Base-by-base conservation (phyloP, 2,797 vertebrate genomes). In the Ctenopoma multispine region DNA sequence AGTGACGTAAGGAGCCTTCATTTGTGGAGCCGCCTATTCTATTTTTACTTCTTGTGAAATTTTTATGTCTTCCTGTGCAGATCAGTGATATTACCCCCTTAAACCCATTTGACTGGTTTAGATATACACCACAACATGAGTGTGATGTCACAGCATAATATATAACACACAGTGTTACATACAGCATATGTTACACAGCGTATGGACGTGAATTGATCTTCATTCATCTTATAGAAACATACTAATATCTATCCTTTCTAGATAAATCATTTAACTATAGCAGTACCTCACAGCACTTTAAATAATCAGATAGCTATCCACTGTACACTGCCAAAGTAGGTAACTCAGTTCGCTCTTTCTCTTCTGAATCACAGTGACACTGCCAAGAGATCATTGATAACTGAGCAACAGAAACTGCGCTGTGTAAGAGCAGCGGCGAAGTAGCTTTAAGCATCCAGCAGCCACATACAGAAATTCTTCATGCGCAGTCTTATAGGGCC, bases 1-100 rank as follows among this genome's bases (percentile, higher is more conserved):
- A 62, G 61, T 63, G 61, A 67, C 63, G 67, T 69, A 73, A 63
- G 24, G 62, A 47, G 55, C 51, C 51, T 43, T 41, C 27, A 43
- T 7, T 70, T 2, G 29, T 54, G 68, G 58, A 75, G 51, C 63
- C 36, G 62, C 75, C 49, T 20, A 20, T 66, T 82, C 83, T 90
- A 86, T 91, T 91, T 92, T 86, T 91, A 89, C 75, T 79, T 82
- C 80, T 77, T 72, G 72, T 85, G 79, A 89, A 90, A 86, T 78
- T 82, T 60, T 63, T 13, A 90, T 89, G 72, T 85, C 67, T 80
- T 82, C 67, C 68, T 77, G 62, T 79, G 71, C 79, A 81, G 84
- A 89, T 84, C 77, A 69, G 62, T 64, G 63, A 56, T 55, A 64
- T 81, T 83, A 70, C 85, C 17, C 63, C 38, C 62, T 83, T 90